Base-by-base conservation (phyloP, 2,888 invertebrate species). In the Hypomecis atomaria region DNA sequence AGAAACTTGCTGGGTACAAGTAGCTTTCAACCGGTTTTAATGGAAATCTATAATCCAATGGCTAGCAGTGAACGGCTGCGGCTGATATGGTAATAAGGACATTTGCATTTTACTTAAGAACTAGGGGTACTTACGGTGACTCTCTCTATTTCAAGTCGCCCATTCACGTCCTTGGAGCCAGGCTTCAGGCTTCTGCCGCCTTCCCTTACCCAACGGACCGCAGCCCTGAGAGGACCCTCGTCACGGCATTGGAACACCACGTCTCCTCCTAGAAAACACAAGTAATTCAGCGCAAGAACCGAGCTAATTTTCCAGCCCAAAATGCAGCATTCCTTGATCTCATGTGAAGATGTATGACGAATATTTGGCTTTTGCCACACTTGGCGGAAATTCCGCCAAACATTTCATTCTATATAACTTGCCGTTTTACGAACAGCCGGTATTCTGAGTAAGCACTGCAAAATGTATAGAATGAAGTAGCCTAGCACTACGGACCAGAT, bases 221-320 rank as follows among this genome's bases (percentile, higher is more conserved):
- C 93, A 4, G 96, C 96, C 59, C 98, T 94, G 0, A 94, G 83
- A 0, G 94, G 94, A n/a, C 98, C 97, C 87, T 97, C 97, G 79
- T 98, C 98, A 71, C 98, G 96, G 82, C 99, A 99, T 88, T 96
- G 96, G 94, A 98, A 97, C 42, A 98, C 97, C 44, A 98, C 98
- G 87, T 98, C 98, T 47, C 97, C 96, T 86, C 97, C 98, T 98
- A 83, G 3, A 71, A 62, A 23, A 40, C n/a, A 47, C 47, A 44
- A 47, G 33, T 52, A 13, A 57, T 63, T 60, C 52, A 50, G 53
- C 60, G 57, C 52, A 65, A 44, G 37, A 55, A 50, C 60, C 36
- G 34, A 38, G 45, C 0, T 0, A 6, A 5, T 6, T 48, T 53
- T 57, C 43, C 37, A 42, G 49, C 67, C 69, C 55, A 58, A 7